A percentile compares a stretch with the other conserved stretches of the same genome.
Conservation (phyloP, 2,113 vertebrate genomes). For the Halcyon senegalensis region DNA sequence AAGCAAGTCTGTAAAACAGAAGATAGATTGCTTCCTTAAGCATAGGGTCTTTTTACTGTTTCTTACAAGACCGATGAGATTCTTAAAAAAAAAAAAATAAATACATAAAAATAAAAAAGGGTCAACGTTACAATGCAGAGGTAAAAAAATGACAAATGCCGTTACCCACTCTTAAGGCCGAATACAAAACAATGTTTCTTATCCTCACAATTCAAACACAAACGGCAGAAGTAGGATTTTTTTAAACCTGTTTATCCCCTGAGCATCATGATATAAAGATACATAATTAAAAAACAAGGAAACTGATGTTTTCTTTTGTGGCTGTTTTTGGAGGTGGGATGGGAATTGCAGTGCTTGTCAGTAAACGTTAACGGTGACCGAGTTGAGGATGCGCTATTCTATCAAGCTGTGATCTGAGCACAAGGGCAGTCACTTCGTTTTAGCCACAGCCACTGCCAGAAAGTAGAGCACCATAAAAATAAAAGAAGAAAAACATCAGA, state of each 20-base stretch:
- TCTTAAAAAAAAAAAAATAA: slow-evolving; percentile 49
- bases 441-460: neutral
- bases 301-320: neutral
- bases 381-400: neutral
- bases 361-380: neutral
- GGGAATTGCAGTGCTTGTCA: neutral
- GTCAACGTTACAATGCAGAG: slow-evolving; percentile 17
- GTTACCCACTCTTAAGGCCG: neutral
- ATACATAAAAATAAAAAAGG: slow-evolving; percentile 43
- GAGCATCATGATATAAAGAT: neutral
- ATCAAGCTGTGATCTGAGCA: neutral
- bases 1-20: slow-evolving; percentile 44
- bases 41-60: slow-evolving; percentile 60
- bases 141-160: slow-evolving; percentile 36
- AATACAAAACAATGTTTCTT: slow-evolving; percentile 31
- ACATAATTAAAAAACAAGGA: neutral
- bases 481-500: neutral
- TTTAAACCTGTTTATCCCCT: neutral
- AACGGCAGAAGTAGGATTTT: neutral
- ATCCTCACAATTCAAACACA: slow-evolving; percentile 18
- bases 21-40: slow-evolving; percentile 35
- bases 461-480: neutral
- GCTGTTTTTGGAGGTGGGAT: neutral
- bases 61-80: slow-evolving; percentile 60
- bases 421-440: neutral